phyloP scores from a whole-genome alignment of 2,888 invertebrate genomes.

The Sinelater perroti region DNA sequence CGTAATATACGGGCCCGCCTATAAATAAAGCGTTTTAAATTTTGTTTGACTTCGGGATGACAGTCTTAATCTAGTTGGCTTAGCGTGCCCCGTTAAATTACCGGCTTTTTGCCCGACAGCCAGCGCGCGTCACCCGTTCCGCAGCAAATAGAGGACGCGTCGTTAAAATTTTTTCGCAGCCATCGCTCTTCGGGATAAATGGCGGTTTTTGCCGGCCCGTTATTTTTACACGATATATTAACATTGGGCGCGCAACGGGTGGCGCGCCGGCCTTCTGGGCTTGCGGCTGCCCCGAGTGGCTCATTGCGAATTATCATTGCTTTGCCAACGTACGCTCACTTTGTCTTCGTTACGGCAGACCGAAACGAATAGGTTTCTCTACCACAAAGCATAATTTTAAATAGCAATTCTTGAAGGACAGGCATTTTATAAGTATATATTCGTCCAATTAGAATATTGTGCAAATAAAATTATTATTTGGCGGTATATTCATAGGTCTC shows the following conservation, averaged over 20 bases:
- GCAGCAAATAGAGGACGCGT: constrained; percentile 15
- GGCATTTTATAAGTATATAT: too few species aligned
- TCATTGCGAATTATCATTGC: too few species aligned
- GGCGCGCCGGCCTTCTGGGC: too few species aligned
- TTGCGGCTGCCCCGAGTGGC: too few species aligned
- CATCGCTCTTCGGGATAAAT: constrained; percentile 7
- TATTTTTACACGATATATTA: background rate
- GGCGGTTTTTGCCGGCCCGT: background rate
- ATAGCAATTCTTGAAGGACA: too few species aligned
- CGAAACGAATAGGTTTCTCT: too few species aligned
- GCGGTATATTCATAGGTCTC: too few species aligned
- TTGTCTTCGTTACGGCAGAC: too few species aligned
- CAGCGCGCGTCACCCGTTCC: constrained; percentile 1
- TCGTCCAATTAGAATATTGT: too few species aligned
- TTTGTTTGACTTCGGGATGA: constrained; percentile 35
- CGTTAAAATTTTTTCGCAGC: constrained; percentile 21
- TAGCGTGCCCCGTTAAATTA: constrained; percentile 15
- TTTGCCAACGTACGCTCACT: too few species aligned
- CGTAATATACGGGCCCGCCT: constrained; percentile 22
- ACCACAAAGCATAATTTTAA: too few species aligned
- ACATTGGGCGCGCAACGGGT: background rate
- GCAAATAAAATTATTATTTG: too few species aligned
- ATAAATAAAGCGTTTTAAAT: constrained; percentile 34
- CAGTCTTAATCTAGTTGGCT: constrained; percentile 31
- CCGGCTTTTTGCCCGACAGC: constrained; percentile 3